Percentiles rank a stretch among this genome's conserved stretches.
These are phyloP conservation scores for Falco peregrinus DNA, from an alignment of 2,797 vertebrate genomes.

Conservation along the genomic window DNA sequence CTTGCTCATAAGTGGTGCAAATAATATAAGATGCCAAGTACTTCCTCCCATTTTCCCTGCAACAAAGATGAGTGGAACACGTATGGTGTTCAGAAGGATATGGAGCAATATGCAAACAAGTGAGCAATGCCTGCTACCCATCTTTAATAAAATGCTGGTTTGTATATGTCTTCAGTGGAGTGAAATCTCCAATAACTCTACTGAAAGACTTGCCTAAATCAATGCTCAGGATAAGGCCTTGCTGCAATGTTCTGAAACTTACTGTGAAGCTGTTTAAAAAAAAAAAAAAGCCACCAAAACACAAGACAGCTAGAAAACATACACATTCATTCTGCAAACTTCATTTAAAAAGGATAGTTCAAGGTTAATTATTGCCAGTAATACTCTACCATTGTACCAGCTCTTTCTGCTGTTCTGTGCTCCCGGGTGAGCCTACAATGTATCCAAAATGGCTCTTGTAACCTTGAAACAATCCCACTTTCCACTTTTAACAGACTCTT, in stretches of 20 bases:
- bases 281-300: background rate
- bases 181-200: background rate
- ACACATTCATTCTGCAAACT: conserved; percentile 19
- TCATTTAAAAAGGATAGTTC: conserved; percentile 8
- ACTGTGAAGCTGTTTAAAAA: background rate
- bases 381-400: background rate
- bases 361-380: background rate
- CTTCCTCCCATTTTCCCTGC: background rate
- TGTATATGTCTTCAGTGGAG: background rate
- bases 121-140: background rate
- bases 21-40: background rate
- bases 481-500: conserved; percentile 4
- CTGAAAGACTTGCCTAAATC: background rate
- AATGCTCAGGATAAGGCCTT: background rate
- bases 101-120: background rate
- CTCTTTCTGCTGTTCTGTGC: background rate
- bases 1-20: background rate
- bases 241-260: background rate
- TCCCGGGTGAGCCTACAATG: background rate
- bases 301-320: background rate
- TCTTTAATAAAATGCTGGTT: background rate
- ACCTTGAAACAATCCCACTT: background rate
- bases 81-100: fast-evolving
- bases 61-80: background rate
- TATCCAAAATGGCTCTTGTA: background rate